These are phyloP conservation scores for Eolophus roseicapilla DNA, from an alignment of 2,113 vertebrate species.

Conservation along the genomic window DNA sequence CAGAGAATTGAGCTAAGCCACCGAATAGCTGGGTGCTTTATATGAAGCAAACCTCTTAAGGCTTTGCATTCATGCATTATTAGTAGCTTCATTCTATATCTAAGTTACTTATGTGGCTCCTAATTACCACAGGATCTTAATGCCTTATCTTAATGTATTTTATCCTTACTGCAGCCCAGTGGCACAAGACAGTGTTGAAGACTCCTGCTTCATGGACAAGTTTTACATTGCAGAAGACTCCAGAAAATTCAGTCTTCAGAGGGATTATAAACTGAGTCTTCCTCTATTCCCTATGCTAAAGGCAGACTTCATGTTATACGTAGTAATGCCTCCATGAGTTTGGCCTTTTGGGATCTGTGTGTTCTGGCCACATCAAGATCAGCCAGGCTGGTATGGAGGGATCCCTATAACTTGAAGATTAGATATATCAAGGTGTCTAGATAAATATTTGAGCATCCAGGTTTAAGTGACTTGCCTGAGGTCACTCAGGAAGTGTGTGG, in stretches of 20 bases:
- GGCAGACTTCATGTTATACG: neutral
- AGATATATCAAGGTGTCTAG: neutral
- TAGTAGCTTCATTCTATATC: conserved; percentile 57
- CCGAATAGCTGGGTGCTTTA: conserved; percentile 17
- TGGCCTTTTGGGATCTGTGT: neutral
- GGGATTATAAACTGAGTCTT: neutral
- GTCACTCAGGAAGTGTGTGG: neutral
- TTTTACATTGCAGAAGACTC: neutral
- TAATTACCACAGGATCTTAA: conserved; percentile 58
- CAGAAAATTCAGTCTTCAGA: neutral
- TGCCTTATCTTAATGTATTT: conserved; percentile 39
- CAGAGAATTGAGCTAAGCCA: conserved; percentile 48
- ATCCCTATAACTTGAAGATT: neutral
- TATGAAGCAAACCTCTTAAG: conserved; percentile 46
- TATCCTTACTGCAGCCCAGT: conserved; percentile 17
- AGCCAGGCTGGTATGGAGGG: neutral
- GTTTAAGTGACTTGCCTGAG: neutral
- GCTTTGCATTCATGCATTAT: conserved; percentile 70
- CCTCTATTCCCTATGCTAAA: neutral
- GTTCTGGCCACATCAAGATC: neutral
- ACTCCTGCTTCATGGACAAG: neutral
- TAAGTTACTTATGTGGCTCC: conserved; percentile 45
- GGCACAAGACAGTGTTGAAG: neutral
- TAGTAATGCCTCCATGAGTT: neutral
- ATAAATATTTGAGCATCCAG: neutral